phyloP scores from a whole-genome alignment of 2,113 vertebrate genomes.

The Chrysochloris asiatica region DNA sequence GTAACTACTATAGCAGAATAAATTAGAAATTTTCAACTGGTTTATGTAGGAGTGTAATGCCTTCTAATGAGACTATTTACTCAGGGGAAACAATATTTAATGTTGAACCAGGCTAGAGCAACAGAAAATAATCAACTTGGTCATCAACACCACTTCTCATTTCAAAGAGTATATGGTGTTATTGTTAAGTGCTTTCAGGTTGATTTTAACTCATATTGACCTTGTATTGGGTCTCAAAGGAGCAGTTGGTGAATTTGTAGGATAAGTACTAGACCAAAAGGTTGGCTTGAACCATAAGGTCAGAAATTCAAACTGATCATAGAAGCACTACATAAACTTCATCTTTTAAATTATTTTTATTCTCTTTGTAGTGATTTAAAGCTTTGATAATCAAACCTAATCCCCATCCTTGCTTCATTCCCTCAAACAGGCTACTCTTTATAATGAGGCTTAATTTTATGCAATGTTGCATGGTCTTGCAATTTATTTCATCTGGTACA shows the following conservation, averaged over 20 bases:
- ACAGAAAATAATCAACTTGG: neutral
- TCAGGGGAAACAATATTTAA: neutral
- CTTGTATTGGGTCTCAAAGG: no score
- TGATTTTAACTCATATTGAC: no score
- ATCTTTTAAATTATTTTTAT: conserved; percentile 43
- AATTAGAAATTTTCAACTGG: neutral
- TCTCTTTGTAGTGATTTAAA: conserved; percentile 33
- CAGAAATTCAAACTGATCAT: no score
- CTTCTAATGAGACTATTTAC: neutral
- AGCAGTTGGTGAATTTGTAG: no score
- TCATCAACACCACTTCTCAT: neutral
- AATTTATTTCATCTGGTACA: conserved; percentile 10
- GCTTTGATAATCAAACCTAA: neutral
- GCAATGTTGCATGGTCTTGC: neutral
- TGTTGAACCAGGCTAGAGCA: neutral
- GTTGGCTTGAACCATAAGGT: no score
- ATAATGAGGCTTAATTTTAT: neutral
- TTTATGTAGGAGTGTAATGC: neutral
- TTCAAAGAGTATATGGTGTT: neutral
- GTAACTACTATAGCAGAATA: neutral
- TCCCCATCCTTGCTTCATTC: neutral
- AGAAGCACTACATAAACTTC: conserved; percentile 19
- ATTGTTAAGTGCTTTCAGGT: no score
- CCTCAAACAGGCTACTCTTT: neutral
- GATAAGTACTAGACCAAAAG: no score